These are phyloP conservation scores for Dendrolimus houi DNA, from an alignment of 2,888 invertebrate species.

Conservation along the genomic window DNA sequence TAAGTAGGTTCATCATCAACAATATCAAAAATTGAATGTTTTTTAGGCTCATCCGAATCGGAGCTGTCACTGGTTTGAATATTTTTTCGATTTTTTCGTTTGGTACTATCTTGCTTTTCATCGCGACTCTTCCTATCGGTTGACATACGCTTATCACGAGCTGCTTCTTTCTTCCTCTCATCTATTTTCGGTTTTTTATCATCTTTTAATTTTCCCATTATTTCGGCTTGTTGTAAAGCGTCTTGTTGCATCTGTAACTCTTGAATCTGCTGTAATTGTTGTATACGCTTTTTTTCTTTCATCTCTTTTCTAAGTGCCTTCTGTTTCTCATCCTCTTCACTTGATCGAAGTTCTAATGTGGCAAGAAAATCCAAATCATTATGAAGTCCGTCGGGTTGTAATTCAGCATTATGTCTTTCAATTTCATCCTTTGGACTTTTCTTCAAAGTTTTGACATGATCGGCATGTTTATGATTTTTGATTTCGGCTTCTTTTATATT, in stretches of 20 bases:
- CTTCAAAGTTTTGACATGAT: slow-evolving; percentile 40
- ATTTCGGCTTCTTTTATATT: slow-evolving; percentile 46
- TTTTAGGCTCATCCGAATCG: slow-evolving; percentile 89
- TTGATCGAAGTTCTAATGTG: slow-evolving; percentile 73
- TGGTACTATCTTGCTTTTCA: slow-evolving; percentile 50
- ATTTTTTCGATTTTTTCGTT: slow-evolving; percentile 61
- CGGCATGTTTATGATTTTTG: slow-evolving; percentile 30
- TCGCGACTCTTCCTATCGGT: slow-evolving; percentile 71
- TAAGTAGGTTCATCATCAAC: slow-evolving; percentile 92
- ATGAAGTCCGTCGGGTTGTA: slow-evolving; percentile 45
- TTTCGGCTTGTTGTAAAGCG: slow-evolving; percentile 55
- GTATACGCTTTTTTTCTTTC: slow-evolving; percentile 74
- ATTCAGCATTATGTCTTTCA: slow-evolving; percentile 36
- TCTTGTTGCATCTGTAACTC: slow-evolving; percentile 70
- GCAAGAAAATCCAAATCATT: slow-evolving; percentile 77
- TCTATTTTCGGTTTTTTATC: slow-evolving; percentile 58
- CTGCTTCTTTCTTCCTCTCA: slow-evolving; percentile 62
- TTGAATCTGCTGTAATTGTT: slow-evolving; percentile 66
- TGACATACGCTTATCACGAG: slow-evolving; percentile 67
- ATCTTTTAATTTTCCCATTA: slow-evolving; percentile 52
- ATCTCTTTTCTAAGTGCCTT: slow-evolving; percentile 71
- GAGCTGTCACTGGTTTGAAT: slow-evolving; percentile 79
- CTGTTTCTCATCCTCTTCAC: slow-evolving; percentile 77
- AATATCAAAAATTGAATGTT: slow-evolving; percentile 94
- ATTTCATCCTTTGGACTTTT: slow-evolving; percentile 39